Evolutionary conservation across 2,888 invertebrate genomes (phyloP), one percentile per base, ranked within the genome.

Genomic region (Hirtodrosophila trivittata): DNA sequence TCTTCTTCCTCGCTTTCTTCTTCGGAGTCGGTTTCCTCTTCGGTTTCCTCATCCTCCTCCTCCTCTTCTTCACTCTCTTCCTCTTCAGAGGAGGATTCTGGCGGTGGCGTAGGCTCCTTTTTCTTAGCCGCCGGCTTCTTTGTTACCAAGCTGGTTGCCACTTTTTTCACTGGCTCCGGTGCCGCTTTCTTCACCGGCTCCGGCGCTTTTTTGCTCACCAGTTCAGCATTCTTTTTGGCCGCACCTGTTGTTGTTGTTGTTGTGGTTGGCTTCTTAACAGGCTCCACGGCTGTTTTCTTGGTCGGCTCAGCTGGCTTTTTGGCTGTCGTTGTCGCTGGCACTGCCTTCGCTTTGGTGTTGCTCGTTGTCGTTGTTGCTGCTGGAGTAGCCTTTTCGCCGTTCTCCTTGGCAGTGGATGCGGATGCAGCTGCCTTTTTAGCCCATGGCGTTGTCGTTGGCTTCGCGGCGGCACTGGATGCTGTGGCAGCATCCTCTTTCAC

Each of bases 401-500:
- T 68, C 42, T 77, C 65, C 32, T 77, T 72, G 37, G 50, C 16
- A 4, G 32, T 35, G 18, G 49, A 26, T 37, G 32, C 37, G 21
- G 52, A 26, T 37, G 57, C 43, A 42, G 83, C 58, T 21, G 75
- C 57, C 50, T 87, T 77, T 41, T 86, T 83, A 13, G 73, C 70
- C 66, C 77, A 72, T 6, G 85, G 77, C 28, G 68, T 75, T 39
- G 80, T 63, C 51, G 64, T 45, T 43, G 81, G 66, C 66, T 85
- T 80, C 65, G 80, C 75, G 60, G 74, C 63, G n/a, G 74, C 52
- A 28, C 46, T 50, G 60, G 60, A 92, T 88, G 73, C 55, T 91
- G 91, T 7, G 92, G 92, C 72, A 16, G 75, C 88, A 66, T 89
- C 89, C 9, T 89, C 94, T 86, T 94, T 94, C 41, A 94, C 94